These are phyloP conservation scores for Labeo rohita DNA, from an alignment of 2,113 vertebrate genomes.

Conservation along the genomic window DNA sequence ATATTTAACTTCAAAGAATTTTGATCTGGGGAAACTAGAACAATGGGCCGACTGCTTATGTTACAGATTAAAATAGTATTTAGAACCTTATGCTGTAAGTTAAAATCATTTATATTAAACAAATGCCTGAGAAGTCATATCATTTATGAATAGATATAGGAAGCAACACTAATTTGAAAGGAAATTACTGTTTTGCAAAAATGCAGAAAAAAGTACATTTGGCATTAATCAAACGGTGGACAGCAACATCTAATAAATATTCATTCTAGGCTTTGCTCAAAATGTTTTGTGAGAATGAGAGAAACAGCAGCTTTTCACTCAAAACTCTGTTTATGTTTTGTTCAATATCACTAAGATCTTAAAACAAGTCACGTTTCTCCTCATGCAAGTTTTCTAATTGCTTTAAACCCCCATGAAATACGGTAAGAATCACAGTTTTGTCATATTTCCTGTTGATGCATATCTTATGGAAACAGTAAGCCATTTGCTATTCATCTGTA, in stretches of 20 bases:
- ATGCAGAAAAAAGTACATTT: not conserved
- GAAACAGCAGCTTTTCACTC: not conserved
- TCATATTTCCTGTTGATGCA: not conserved
- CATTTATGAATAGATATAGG: not conserved
- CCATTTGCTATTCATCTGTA: too few relatives aligned
- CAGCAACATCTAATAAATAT: not conserved
- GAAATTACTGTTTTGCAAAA: not conserved
- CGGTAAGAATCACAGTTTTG: not conserved
- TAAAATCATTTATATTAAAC: conserved; percentile 31
- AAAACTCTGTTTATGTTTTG: not conserved
- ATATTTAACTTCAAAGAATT: conserved; percentile 42
- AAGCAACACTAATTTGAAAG: not conserved
- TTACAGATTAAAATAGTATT: conserved; percentile 29
- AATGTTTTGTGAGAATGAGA: too few relatives aligned
- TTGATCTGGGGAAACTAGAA: conserved; percentile 21
- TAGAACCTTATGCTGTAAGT: not conserved
- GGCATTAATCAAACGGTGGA: not conserved
- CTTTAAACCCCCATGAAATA: not conserved
- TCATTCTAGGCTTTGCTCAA: not conserved
- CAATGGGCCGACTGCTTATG: conserved; percentile 20
- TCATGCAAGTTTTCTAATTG: not conserved
- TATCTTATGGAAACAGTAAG: not conserved
- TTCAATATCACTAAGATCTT: not conserved
- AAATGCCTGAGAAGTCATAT: not conserved
- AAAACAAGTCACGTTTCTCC: not conserved